A percentile compares a stretch with the other conserved stretches of the same genome.
These are phyloP conservation scores for Glaucopsyche alexis DNA, from an alignment of 2,888 invertebrate species.

Conservation along the genomic window DNA sequence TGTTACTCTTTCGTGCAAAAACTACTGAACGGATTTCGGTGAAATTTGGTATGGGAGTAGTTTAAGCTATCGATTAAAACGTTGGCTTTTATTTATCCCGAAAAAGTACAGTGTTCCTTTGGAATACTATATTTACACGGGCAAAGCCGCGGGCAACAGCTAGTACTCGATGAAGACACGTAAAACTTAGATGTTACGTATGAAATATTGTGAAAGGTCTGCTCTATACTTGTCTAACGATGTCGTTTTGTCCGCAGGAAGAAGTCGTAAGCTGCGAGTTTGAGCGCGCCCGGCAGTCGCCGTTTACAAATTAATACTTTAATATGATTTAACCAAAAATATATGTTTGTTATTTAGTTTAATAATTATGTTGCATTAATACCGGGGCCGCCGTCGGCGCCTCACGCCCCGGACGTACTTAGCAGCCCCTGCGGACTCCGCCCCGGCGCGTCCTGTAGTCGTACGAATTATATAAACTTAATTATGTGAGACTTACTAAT, in stretches of 20 bases:
- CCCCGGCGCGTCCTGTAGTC: neutral
- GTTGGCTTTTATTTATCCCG: too few species aligned
- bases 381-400: neutral
- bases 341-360: conserved; percentile 35
- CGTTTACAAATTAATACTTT: conserved; percentile 31
- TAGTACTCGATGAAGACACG: too few species aligned
- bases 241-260: conserved; percentile 51
- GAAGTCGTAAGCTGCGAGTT: conserved; percentile 57
- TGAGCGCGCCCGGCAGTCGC: conserved; percentile 37
- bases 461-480: conserved; percentile 1
- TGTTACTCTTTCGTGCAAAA: too few species aligned
- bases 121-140: too few species aligned
- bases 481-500: conserved; percentile 8
- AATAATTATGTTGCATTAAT: conserved; percentile 32
- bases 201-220: too few species aligned
- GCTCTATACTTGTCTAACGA: neutral
- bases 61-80: too few species aligned
- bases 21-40: too few species aligned
- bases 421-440: neutral
- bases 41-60: too few species aligned
- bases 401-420: neutral
- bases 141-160: too few species aligned
- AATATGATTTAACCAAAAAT: conserved; percentile 28
- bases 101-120: too few species aligned
- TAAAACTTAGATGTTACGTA: too few species aligned